Evolutionary conservation across 2,113 vertebrate species (phyloP), one percentile per base, ranked within the genome.

Genomic region (Pterocles burchelli): DNA sequence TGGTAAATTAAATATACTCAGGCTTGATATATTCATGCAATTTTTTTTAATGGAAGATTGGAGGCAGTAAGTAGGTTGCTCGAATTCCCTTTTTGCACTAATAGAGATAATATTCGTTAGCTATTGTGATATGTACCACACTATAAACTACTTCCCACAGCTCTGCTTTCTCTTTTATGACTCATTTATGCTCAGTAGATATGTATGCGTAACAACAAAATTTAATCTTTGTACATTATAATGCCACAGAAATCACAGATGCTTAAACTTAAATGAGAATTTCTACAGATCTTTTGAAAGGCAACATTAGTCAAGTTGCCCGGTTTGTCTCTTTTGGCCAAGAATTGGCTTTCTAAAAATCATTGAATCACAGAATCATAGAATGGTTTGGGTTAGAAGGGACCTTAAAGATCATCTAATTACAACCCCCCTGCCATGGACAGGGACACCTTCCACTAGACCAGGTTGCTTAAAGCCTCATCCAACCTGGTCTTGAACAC

Each of bases 301-400:
- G 5, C 51, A 2, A 68, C 61, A 7, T 4, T 46, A 70, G 70
- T 4, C 3, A 87, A 59, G 5, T 33, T 52, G 6, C 46, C 15
- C 6, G 48, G 6, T 51, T 51, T 74, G 21, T 4, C 9, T 54
- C 31, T 63, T 78, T 46, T 21, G 33, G 61, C 4, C 6, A 48
- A 34, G 77, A 34, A 36, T 4, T 1, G 0, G 1, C 13, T 54
- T 24, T 83, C 62, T 22, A 0, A 67, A 75, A 41, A 41, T 41
- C 41, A 41, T 41, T 41, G 41, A 41, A 41, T 41, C 41, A 41
- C 41, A 41, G 41, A 41, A 41, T 41, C 41, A 41, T 41, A 41
- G 13, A 41, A 41, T 13, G 13, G 13, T 41, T 41, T 41, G 41
- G 41, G 41, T 41, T 41, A 41, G 41, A 41, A 41, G 41, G 41